A percentile compares a stretch with the other conserved stretches of the same genome.
Conservation (phyloP, 2,113 vertebrate species). For the Centropristis striata region DNA sequence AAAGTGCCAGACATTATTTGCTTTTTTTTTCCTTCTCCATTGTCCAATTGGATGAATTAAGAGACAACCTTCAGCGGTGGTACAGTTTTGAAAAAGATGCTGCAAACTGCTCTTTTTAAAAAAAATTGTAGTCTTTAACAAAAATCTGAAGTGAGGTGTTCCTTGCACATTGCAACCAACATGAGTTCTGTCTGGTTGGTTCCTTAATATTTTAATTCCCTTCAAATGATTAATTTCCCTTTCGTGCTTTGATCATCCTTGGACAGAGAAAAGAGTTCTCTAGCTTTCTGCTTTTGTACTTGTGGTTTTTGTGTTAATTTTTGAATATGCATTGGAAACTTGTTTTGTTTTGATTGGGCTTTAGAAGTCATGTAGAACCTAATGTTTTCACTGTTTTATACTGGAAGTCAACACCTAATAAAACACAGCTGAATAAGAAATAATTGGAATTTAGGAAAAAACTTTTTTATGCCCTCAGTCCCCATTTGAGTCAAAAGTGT, state of each 20-base stretch:
- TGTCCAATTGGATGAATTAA: too few species aligned
- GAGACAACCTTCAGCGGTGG: too few species aligned
- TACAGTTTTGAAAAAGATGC: too few species aligned
- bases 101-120: too few species aligned
- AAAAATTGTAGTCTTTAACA: too few species aligned
- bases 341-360: conserved; percentile 10
- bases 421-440: neutral
- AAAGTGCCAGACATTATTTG: too few species aligned
- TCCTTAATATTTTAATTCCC: neutral
- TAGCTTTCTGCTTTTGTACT: conserved; percentile 4
- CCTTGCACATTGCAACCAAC: too few species aligned
- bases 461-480: neutral
- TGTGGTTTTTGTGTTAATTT: conserved; percentile 9
- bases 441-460: neutral
- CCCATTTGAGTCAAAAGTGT: neutral
- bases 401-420: neutral
- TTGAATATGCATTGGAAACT: conserved; percentile 10
- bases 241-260: conserved; percentile 7
- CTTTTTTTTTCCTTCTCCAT: too few species aligned
- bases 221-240: neutral
- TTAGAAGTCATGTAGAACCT: conserved; percentile 23
- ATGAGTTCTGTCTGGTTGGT: too few species aligned
- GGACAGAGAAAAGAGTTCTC: conserved; percentile 12
- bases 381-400: neutral
- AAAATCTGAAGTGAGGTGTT: too few species aligned